Conservation (phyloP, 2,888 invertebrate species). For the Netelia melanura region DNA sequence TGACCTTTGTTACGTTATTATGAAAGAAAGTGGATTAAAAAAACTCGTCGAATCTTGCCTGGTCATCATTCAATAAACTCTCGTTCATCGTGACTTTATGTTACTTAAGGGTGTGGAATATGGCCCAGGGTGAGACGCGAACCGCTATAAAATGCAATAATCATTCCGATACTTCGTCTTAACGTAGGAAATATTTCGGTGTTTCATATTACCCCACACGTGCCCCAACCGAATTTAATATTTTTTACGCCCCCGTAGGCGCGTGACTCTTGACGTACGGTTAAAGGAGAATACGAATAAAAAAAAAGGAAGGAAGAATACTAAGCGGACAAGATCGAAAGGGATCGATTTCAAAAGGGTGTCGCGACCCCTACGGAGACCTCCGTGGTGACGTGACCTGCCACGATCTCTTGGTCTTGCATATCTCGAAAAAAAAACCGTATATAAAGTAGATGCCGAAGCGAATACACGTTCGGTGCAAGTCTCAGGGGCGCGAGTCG, state of each 20-base stretch:
- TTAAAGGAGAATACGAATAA: conserved; percentile 1
- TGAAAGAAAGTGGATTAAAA: not conserved
- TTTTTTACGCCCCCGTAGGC: not conserved
- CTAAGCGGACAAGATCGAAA: conserved; percentile 58
- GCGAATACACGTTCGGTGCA: conserved; percentile 56
- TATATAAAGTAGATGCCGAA: conserved; percentile 2
- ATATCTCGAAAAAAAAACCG: conserved; percentile 9
- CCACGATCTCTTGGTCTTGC: conserved; percentile 49
- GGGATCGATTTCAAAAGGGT: conserved; percentile 64
- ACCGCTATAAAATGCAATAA: too few relatives aligned
- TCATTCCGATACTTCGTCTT: too few relatives aligned
- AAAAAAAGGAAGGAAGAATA: conserved; percentile 32
- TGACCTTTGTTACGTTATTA: not conserved
- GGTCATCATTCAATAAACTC: conserved; percentile 55
- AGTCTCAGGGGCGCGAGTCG: conserved; percentile 65
- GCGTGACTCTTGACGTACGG: conserved; percentile 20
- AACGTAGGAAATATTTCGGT: too few relatives aligned
- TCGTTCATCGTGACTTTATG: not conserved
- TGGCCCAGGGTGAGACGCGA: too few relatives aligned
- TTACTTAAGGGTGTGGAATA: not conserved
- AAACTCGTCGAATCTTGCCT: not conserved
- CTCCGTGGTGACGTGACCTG: conserved; percentile 66
- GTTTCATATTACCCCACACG: too few relatives aligned
- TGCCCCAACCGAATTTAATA: too few relatives aligned
- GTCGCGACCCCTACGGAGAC: conserved; percentile 62